Conservation (phyloP, 1,140 invertebrate genomes). For the Micrasema longulum region DNA sequence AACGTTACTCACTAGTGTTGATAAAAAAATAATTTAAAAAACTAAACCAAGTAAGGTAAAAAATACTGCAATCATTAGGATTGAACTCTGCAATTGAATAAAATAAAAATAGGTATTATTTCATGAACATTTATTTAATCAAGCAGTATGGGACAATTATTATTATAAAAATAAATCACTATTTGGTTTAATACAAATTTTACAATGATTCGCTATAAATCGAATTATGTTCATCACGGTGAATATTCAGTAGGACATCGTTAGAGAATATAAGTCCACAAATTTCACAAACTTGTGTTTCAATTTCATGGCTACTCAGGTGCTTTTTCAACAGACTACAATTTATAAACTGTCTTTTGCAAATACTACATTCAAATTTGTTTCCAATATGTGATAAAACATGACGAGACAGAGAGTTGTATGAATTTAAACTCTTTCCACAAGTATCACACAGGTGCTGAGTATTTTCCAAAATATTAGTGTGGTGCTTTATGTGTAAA, state of each 20-base stretch:
- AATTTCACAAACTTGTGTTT: conserved; percentile 48
- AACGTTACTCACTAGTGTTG: too few relatives aligned
- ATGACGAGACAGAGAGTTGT: conserved; percentile 42
- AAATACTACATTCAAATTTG: conserved; percentile 42
- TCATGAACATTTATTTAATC: too few relatives aligned
- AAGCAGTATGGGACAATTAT: too few relatives aligned
- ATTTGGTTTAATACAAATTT: too few relatives aligned
- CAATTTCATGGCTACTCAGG: conserved; percentile 29
- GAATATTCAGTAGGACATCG: conserved; percentile 40
- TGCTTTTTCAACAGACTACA: conserved; percentile 41
- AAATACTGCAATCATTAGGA: too few relatives aligned
- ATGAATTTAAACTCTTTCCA: conserved; percentile 44
- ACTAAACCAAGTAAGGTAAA: too few relatives aligned
- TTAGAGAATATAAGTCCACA: conserved; percentile 44
- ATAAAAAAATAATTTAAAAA: too few relatives aligned
- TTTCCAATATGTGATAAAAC: conserved; percentile 43
- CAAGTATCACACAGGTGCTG: conserved; percentile 46
- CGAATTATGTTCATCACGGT: conserved; percentile 23
- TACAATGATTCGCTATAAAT: too few relatives aligned
- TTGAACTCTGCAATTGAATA: too few relatives aligned
- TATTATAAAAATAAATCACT: too few relatives aligned
- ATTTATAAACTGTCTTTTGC: conserved; percentile 41
- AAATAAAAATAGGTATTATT: too few relatives aligned
- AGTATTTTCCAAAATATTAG: conserved; percentile 23
- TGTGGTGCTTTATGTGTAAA: conserved; percentile 44